These are phyloP conservation scores for Hippopotamyrus pictus DNA, from an alignment of 2,797 vertebrate genomes.

Conservation along the genomic window DNA sequence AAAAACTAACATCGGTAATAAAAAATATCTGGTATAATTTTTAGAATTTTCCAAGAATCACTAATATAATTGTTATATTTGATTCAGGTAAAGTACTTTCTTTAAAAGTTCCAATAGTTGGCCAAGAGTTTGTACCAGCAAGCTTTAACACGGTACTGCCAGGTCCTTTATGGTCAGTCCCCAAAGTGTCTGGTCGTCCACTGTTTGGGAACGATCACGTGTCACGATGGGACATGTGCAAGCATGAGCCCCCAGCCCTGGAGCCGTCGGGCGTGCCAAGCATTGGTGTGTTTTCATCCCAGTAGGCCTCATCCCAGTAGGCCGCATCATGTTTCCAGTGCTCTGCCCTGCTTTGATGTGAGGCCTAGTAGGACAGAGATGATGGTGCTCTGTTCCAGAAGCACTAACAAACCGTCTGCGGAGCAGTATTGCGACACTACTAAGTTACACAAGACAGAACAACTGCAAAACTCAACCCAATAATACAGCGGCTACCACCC, in stretches of 20 bases:
- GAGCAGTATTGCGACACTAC: background rate
- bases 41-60: background rate
- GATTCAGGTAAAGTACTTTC: background rate
- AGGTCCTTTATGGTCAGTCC: background rate
- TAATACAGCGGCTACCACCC: background rate
- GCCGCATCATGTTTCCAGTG: background rate
- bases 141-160: background rate
- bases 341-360: background rate
- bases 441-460: slow-evolving; percentile 2
- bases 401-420: background rate
- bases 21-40: background rate
- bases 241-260: background rate
- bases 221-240: background rate
- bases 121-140: background rate
- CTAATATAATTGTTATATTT: background rate
- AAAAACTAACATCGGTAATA: background rate
- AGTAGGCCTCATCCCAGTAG: background rate
- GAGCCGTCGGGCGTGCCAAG: background rate
- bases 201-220: background rate
- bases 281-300: background rate
- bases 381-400: background rate
- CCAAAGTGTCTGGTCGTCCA: background rate
- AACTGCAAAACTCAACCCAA: background rate
- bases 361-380: background rate
- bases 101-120: background rate